Conservation (phyloP, 2,797 vertebrate genomes). For the Ceyx erithaca region DNA sequence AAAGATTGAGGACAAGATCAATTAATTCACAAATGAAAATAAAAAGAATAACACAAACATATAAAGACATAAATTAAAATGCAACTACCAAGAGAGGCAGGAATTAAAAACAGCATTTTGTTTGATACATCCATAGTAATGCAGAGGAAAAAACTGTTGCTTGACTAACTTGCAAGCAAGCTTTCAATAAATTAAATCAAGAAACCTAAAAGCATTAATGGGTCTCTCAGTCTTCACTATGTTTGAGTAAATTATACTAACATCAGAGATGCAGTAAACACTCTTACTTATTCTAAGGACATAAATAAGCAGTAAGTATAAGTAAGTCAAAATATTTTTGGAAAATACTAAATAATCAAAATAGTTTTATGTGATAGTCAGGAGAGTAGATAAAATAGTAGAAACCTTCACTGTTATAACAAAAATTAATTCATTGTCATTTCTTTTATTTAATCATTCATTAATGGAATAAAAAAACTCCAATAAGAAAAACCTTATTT, state of each 20-base stretch:
- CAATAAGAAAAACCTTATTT: background rate
- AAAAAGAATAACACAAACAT: background rate
- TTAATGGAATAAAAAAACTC: background rate
- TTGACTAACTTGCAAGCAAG: background rate
- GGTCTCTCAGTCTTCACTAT: background rate
- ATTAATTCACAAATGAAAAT: background rate
- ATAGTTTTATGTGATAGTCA: background rate
- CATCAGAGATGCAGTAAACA: rapidly evolving
- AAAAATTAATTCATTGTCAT: background rate
- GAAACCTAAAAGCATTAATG: background rate
- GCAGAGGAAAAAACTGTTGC: background rate
- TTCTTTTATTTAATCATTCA: background rate
- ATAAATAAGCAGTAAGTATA: background rate
- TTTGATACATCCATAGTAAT: background rate
- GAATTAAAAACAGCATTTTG: background rate
- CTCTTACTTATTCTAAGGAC: background rate
- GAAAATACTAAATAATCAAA: background rate
- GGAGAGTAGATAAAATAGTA: background rate
- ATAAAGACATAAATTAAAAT: background rate
- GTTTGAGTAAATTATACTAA: background rate
- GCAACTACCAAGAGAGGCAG: background rate
- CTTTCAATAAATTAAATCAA: background rate
- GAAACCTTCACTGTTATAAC: background rate
- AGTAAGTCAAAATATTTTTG: background rate
- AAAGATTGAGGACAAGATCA: background rate